Base-by-base conservation (phyloP, 1,140 invertebrate genomes). In the Physella acuta region DNA sequence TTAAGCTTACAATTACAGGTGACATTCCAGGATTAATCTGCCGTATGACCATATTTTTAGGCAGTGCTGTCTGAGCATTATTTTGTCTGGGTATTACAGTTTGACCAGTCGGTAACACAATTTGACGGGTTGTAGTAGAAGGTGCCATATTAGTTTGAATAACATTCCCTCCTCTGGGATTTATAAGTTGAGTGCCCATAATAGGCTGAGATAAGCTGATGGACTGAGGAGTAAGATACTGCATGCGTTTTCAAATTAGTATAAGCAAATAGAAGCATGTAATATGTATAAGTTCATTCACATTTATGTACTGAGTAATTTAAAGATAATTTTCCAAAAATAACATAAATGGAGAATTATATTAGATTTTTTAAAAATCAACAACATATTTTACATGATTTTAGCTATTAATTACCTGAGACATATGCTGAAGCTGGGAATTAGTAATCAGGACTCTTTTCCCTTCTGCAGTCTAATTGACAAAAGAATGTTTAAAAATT, bases 1-100 rank as follows among this genome's bases (percentile, higher is more conserved):
- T 11, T 44, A 44, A 44, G 56, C 64, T 67, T 28, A 67, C 64
- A 67, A 67, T 67, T 31, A 67, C 64, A 55, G 64, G 36, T n/a
- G 51, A 56, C 28, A 67, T 56, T 3, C 36, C 49, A n/a, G 64
- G 36, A 17, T 56, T 36, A 26, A 67, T 33, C 52, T 2, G 49
- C n/a, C 62, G 20, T 14, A 65, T 24, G 39, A 67, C 64, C 1
- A 67, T 52, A 33, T 67, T 67, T 33, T 67, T 67, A 2, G 51
- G 5, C 5, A 67, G 28, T 1, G 51, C 64, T 14, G 28, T 39
- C 28, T 24, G 31, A 26, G 52, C 30, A 26, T n/a, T 56, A 14
- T 51, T 14, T 36, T 67, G 64, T 53, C 44, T 28, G 2, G 63
- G 63, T 5, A 66, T 66, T 16, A 64, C 39, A 26, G 62, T 64